Evolutionary conservation across 2,797 vertebrate genomes (phyloP).

Genomic region (Champsocephalus esox): DNA sequence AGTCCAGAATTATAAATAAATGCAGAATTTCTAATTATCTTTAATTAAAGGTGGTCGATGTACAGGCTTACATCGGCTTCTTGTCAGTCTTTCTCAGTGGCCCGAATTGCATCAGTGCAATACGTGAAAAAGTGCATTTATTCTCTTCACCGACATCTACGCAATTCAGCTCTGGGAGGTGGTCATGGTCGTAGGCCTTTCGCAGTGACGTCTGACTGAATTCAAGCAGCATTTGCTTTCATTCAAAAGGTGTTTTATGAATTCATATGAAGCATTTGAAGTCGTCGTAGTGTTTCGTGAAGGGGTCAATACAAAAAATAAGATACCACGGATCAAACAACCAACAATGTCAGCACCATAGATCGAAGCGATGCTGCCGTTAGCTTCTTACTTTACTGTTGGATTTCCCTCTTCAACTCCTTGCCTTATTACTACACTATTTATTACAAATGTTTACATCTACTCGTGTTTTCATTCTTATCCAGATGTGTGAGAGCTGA

Average conservation of each 20-base stretch:
- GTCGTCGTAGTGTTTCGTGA: neutral
- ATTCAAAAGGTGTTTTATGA: neutral
- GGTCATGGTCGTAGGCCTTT: neutral
- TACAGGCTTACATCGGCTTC: no score
- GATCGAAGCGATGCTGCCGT: neutral
- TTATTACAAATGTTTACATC: neutral
- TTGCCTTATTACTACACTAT: neutral
- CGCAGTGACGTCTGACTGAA: neutral
- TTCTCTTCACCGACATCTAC: no score
- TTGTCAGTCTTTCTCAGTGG: neutral
- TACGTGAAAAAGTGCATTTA: neutral
- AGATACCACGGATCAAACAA: neutral
- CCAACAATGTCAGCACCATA: no score
- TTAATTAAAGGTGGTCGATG: neutral
- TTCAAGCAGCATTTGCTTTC: neutral
- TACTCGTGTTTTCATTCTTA: neutral
- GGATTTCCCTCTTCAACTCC: neutral
- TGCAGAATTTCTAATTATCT: neutral
- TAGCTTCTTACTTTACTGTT: neutral
- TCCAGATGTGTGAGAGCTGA: neutral
- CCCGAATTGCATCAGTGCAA: neutral
- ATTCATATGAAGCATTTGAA: conserved; percentile 1
- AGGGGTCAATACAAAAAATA: neutral
- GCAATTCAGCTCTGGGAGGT: no score
- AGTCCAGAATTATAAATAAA: conserved; percentile 10